Percentiles rank a stretch among this genome's conserved stretches.
These are phyloP conservation scores for Zaprionus kolodkinae DNA, from an alignment of 1,140 invertebrate species.

Conservation along the genomic window DNA sequence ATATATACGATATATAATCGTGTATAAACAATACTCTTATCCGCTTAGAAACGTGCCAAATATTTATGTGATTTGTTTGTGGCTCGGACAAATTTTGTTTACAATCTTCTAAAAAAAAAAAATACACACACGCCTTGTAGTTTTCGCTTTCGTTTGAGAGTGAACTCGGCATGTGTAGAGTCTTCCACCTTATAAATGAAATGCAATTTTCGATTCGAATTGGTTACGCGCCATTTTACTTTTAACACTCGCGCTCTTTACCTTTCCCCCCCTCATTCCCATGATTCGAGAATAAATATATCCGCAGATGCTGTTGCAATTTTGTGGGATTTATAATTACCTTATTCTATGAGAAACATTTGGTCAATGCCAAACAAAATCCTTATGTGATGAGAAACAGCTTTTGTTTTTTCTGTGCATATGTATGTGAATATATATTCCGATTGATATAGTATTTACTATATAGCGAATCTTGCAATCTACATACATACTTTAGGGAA, in stretches of 20 bases:
- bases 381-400: conserved; percentile 34
- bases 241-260: conserved; percentile 14
- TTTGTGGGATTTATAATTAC: conserved; percentile 66
- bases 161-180: background rate
- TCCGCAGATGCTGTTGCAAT: conserved; percentile 42
- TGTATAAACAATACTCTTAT: conserved; percentile 20
- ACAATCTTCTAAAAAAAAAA: conserved; percentile 33
- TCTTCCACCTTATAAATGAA: background rate
- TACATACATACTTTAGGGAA: background rate
- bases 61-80: conserved; percentile 27
- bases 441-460: background rate
- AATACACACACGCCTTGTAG: background rate
- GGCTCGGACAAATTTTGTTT: conserved; percentile 14
- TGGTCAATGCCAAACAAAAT: conserved; percentile 63
- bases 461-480: background rate
- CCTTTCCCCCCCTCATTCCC: conserved; percentile 2
- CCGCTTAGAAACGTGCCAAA: conserved; percentile 23
- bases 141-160: background rate
- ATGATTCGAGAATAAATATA: conserved; percentile 58
- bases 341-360: conserved; percentile 57
- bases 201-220: conserved; percentile 3
- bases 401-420: conserved; percentile 31
- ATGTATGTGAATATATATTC: background rate
- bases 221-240: conserved; percentile 58
- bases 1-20: conserved; percentile 1